Evolutionary conservation across 2,888 invertebrate genomes (phyloP), one percentile per base, ranked within the genome.

Genomic region (Chromoteleia sp.): DNA sequence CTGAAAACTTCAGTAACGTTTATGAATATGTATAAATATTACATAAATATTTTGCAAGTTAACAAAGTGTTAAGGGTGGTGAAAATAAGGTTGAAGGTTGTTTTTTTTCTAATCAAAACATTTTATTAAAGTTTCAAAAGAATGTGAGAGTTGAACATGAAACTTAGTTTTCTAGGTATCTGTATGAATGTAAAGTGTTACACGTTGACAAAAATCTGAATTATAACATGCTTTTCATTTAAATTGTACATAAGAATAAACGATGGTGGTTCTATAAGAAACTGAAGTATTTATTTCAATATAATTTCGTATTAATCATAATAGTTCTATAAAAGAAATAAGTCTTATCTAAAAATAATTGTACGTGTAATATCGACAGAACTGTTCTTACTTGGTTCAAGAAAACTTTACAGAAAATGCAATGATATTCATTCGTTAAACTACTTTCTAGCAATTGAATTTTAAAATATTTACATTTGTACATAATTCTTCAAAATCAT

Each of bases 181-280:
- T 45, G 63, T 54, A 63, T 63, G 70, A 70, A 70, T 70, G 68
- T 14, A 56, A 68, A 77, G 17, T 15, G 48, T 50, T 45, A 56
- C 48, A 39, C 14, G 48, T 43, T 63, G 5, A 54, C 29, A 12
- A 39, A 17, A n/a, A 70, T 70, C 33, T 25, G 12, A 58, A 36
- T 29, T 39, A 15, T 45, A 56, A 21, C 21, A 52, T 56, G 30
- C 56, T 54, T 65, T 45, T 56, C 36, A 74, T 65, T 65, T 75
- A 21, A 59, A 39, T 54, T 77, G 67, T 68, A 76, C 43, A 68
- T 59, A 68, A 50, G 19, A 74, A 63, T 67, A 76, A 76, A 76
- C 39, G 12, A 65, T 63, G 14, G 43, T 63, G 14, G 25, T 61
- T 73, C 25, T 15, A 61, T 41, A 56, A 58, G 7, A 50, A 36